A percentile compares a stretch with the other conserved stretches of the same genome.
Evolutionary conservation across 1,140 invertebrate genomes (phyloP).

Genomic region (Drosophila bocqueti): DNA sequence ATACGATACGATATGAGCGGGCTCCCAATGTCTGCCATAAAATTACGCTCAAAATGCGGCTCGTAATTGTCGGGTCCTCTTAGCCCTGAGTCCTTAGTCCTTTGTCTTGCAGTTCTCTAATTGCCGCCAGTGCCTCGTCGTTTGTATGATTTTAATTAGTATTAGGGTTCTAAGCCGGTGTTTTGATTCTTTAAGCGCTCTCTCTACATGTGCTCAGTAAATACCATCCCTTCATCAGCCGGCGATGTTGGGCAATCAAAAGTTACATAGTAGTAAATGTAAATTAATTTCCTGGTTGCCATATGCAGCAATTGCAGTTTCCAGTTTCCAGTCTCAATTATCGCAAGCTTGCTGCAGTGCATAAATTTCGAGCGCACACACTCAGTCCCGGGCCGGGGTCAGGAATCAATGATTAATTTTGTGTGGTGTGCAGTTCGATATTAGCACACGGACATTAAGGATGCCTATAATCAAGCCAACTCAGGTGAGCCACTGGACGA

Average conservation of each 20-base stretch:
- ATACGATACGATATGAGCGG: constrained; percentile 52
- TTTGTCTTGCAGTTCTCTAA: constrained; percentile 44
- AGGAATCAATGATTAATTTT: constrained; percentile 73
- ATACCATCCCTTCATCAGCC: constrained; percentile 8
- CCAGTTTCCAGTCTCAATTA: constrained; percentile 60
- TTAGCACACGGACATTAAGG: constrained; percentile 12
- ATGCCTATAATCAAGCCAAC: constrained; percentile 10
- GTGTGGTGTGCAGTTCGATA: constrained; percentile 54
- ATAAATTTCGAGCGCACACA: constrained; percentile 63
- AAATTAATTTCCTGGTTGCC: constrained; percentile 66
- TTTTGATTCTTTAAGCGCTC: constrained; percentile 56
- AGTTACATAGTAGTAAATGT: constrained; percentile 40
- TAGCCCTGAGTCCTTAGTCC: constrained; percentile 16
- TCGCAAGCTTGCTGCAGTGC: constrained; percentile 66
- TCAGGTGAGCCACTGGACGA: background rate
- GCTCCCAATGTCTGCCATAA: constrained; percentile 60
- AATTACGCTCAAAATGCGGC: constrained; percentile 72
- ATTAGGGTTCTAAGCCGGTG: constrained; percentile 52
- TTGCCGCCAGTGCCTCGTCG: constrained; percentile 52
- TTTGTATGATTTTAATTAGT: constrained; percentile 69
- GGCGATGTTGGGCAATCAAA: constrained; percentile 52
- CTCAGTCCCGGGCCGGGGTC: constrained; percentile 1
- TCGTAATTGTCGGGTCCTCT: constrained; percentile 63
- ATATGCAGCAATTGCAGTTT: constrained; percentile 47
- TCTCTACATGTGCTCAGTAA: constrained; percentile 24